A percentile compares a stretch with the other conserved stretches of the same genome.
phyloP scores from a whole-genome alignment of 1,140 invertebrate genomes.

The Scaptomyza pallida region DNA sequence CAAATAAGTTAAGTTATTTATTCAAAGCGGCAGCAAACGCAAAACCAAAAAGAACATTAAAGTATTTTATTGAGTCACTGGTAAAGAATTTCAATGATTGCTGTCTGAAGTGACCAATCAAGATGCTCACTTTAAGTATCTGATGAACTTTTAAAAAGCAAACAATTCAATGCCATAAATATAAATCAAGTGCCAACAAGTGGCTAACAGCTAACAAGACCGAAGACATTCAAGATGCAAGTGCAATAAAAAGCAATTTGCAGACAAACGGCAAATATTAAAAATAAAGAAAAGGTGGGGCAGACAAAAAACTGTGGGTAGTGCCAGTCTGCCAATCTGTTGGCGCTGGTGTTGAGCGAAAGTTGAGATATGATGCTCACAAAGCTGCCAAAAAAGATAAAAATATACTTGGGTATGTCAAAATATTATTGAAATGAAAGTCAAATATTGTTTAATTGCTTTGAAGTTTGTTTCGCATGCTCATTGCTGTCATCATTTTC shows the following conservation, averaged over 20 bases:
- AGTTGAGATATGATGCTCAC: background rate
- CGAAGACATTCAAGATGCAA: background rate
- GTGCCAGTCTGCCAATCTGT: no score
- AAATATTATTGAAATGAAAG: no score
- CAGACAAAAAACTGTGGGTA: background rate
- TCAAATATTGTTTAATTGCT: no score
- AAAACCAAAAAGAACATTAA: background rate
- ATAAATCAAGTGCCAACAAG: background rate
- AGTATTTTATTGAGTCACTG: conserved; percentile 16
- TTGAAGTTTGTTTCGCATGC: no score
- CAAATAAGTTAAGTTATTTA: conserved; percentile 26
- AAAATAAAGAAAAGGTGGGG: no score
- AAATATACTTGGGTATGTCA: no score
- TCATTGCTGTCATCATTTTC: no score
- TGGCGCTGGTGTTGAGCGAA: background rate
- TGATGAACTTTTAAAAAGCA: background rate
- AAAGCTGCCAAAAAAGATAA: no score
- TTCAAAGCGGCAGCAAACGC: conserved; percentile 19
- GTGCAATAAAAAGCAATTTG: background rate
- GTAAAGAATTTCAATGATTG: conserved; percentile 24
- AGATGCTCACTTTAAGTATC: background rate
- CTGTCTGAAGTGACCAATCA: background rate
- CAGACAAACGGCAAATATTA: background rate
- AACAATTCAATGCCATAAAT: background rate
- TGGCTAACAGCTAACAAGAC: background rate